Evolutionary conservation across 2,113 vertebrate species (phyloP).

Genomic region (Gopherus flavomarginatus): DNA sequence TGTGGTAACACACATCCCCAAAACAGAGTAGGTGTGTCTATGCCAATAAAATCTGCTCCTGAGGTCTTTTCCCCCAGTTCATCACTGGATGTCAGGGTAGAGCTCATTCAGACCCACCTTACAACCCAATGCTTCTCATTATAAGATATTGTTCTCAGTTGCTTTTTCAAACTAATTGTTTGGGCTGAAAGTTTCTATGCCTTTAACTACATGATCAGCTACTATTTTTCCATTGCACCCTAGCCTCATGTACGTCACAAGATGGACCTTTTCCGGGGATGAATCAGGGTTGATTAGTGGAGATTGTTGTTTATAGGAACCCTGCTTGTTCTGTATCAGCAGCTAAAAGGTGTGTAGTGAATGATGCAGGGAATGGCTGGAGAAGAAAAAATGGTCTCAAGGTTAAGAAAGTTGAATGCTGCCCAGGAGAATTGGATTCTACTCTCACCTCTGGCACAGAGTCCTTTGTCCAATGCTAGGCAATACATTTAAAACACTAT

Average conservation of each 20-base stretch:
- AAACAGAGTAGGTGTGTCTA: too few species aligned
- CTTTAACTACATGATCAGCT: background rate
- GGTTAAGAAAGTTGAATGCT: background rate
- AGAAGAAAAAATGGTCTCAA: background rate
- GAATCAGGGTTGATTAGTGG: background rate
- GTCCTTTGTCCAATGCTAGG: background rate
- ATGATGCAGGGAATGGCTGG: background rate
- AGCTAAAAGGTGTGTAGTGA: background rate
- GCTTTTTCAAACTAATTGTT: conserved; percentile 41
- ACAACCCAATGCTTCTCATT: conserved; percentile 44
- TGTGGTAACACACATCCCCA: too few species aligned
- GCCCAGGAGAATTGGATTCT: background rate
- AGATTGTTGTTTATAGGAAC: background rate
- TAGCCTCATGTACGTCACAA: background rate
- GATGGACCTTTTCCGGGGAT: background rate
- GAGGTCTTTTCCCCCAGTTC: too few species aligned
- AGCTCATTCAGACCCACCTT: background rate
- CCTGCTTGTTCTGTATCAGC: background rate
- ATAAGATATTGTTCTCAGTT: conserved; percentile 41
- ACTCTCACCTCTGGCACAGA: background rate
- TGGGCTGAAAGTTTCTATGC: conserved; percentile 42
- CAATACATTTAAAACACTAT: background rate
- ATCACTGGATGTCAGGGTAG: too few species aligned
- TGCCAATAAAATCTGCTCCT: too few species aligned
- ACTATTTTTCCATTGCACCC: background rate